Percentiles rank a stretch among this genome's conserved stretches.
These are phyloP conservation scores for Antitype chi DNA, from an alignment of 2,888 invertebrate genomes.

Conservation along the genomic window DNA sequence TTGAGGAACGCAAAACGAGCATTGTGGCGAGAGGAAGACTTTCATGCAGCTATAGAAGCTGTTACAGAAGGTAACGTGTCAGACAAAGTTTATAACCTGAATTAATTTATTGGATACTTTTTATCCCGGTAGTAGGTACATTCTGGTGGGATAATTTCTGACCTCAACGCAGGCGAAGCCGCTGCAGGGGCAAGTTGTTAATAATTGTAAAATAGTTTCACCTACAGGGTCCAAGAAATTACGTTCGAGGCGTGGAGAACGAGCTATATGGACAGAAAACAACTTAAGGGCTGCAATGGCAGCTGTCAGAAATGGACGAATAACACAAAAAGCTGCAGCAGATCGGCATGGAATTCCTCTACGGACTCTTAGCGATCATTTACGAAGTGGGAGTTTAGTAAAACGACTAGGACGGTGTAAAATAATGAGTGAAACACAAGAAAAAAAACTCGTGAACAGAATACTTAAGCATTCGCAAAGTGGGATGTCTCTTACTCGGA, in stretches of 20 bases:
- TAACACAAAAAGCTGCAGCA: constrained; percentile 19
- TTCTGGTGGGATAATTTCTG: no score
- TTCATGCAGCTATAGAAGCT: constrained; percentile 23
- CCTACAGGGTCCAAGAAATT: neutral
- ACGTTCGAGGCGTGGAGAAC: neutral
- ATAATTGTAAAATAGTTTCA: neutral
- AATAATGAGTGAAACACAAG: constrained; percentile 8
- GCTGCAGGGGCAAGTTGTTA: neutral
- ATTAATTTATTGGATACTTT: no score
- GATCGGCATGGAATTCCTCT: constrained; percentile 19
- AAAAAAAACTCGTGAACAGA: neutral
- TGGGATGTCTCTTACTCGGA: constrained; percentile 1
- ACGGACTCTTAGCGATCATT: constrained; percentile 20
- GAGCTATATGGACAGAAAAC: constrained; percentile 14
- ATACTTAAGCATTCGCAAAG: neutral
- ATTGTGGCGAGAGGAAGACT: constrained; percentile 11
- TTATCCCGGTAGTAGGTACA: no score
- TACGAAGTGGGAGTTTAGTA: constrained; percentile 8
- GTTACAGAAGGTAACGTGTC: neutral
- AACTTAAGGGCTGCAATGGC: constrained; percentile 13
- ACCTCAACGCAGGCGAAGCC: no score
- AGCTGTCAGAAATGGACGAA: neutral
- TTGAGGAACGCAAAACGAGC: neutral
- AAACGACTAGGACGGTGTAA: constrained; percentile 6
- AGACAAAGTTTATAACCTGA: no score